phyloP scores from a whole-genome alignment of 1,140 invertebrate species.

The Drosophila novamexicana region DNA sequence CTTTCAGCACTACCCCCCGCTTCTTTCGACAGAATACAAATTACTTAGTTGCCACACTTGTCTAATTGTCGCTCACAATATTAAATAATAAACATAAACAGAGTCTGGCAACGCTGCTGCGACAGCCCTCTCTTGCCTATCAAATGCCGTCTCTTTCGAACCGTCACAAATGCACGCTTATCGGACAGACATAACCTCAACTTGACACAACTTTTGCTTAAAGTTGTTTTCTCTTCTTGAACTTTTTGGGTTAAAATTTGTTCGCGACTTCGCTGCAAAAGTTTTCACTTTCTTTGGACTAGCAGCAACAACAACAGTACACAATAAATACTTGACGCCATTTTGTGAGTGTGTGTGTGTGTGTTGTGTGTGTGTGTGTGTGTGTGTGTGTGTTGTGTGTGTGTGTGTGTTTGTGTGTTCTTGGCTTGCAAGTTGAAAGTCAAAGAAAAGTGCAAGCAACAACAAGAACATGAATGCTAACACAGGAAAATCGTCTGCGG shows the following conservation, averaged over 20 bases:
- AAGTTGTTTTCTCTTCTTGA: conserved; percentile 31
- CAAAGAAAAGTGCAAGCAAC: conserved; percentile 68
- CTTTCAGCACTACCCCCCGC: neutral
- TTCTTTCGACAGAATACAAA: neutral
- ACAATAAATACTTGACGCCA: conserved; percentile 81
- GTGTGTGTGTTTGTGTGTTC: conserved; percentile 21
- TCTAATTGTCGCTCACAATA: conserved; percentile 4
- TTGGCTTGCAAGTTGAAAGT: conserved; percentile 64
- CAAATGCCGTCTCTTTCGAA: conserved; percentile 1
- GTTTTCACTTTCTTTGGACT: conserved; percentile 73
- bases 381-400: conserved; percentile 34
- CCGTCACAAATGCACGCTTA: neutral
- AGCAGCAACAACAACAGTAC: conserved; percentile 40
- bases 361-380: conserved; percentile 33
- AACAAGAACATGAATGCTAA: conserved; percentile 46
- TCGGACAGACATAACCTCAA: conserved; percentile 38
- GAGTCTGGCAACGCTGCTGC: conserved; percentile 7
- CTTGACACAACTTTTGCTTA: conserved; percentile 44
- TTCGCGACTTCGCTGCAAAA: conserved; percentile 69
- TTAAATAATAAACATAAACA: conserved; percentile 1
- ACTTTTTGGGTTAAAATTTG: conserved; percentile 70
- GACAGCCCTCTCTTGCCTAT: neutral
- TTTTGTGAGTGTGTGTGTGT: conserved; percentile 26
- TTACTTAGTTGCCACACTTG: conserved; percentile 12
- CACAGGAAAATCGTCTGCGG: conserved; percentile 50